Evolutionary conservation across 2,797 vertebrate species (phyloP), one percentile per base, ranked within the genome.

Genomic region (Eurystomus glaucurus): DNA sequence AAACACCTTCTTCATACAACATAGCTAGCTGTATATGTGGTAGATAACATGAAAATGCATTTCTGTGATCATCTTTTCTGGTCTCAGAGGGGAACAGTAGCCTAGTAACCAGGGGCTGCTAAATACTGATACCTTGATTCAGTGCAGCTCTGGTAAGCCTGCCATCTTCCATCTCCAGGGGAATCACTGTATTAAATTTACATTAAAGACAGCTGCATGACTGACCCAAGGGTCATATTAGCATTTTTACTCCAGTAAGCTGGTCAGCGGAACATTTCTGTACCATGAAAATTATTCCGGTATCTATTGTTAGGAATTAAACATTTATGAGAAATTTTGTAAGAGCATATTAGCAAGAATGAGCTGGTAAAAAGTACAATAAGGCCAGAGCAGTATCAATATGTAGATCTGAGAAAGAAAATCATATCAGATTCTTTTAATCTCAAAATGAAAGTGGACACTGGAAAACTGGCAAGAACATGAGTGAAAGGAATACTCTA

Each of bases 261-360:
- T 97, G 97, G 85, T 96, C 96, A 95, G 96, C 86, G 28, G 72
- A 97, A 95, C 91, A 87, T 81, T 97, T 92, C 64, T 88, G 91
- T 74, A 83, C 68, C 88, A 28, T 58, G 83, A 85, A 95, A 92
- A 97, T 96, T 91, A 92, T 97, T 91, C 84, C 7, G 4, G 78
- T 93, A 80, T 97, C 91, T 68, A 85, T 81, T 96, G 97, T 90
- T 85, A 76, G 31, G 90, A 95, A 96, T 97, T 92, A 97, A 98
- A 97, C 87, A 95, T 96, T 95, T 85, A 97, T 96, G 90, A 95
- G 84, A 90, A 90, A 95, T 97, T 97, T 96, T 91, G 89, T 95
- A 96, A 65, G 9, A 95, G 72, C 66, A 29, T 85, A 89, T 93
- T 92, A 94, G 68, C 85, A 94, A 94, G 89, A 94, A 92, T 66